Conservation (phyloP, 2,888 invertebrate species). For the Oscheius sp. region DNA sequence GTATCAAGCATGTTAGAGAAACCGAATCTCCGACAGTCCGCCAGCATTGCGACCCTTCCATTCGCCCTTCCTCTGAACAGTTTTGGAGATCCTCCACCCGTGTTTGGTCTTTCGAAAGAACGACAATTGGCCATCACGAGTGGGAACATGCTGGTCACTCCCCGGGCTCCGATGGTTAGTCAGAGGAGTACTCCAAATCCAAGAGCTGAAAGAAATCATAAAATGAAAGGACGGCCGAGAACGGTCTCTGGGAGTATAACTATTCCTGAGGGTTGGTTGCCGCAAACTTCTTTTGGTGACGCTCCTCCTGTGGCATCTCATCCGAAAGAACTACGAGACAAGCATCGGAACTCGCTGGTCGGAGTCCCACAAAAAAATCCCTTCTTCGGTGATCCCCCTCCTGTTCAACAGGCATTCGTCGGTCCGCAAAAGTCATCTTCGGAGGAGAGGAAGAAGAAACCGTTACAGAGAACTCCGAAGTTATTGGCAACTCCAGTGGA, state of each 20-base stretch:
- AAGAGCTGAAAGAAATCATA: not conserved
- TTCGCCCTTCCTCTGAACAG: not conserved
- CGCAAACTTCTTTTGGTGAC: conserved; percentile 14
- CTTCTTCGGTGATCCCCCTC: conserved; percentile 26
- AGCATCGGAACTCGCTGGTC: not conserved
- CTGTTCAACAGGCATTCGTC: not conserved
- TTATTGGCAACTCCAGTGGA: conserved; percentile 20
- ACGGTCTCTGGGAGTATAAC: conserved; percentile 10
- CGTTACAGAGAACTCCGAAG: conserved; percentile 10
- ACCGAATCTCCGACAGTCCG: conserved; percentile 4
- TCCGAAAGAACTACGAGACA: not conserved
- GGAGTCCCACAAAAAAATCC: conserved; percentile 25
- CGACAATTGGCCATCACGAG: too few relatives aligned
- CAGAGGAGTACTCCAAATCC: conserved; percentile 11
- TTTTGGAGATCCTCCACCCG: conserved; percentile 17
- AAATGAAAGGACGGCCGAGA: conserved; percentile 6
- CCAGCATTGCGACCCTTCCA: not conserved
- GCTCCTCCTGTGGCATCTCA: not conserved
- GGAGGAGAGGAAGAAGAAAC: conserved; percentile 14
- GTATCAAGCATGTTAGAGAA: conserved; percentile 2
- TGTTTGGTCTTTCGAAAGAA: not conserved
- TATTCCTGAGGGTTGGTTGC: conserved; percentile 5
- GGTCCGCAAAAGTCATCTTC: conserved; percentile 1
- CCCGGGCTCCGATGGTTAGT: not conserved
- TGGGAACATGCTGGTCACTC: not conserved